Evolutionary conservation across 2,888 invertebrate species (phyloP).

Genomic region (Heteromyza rotundicornis): DNA sequence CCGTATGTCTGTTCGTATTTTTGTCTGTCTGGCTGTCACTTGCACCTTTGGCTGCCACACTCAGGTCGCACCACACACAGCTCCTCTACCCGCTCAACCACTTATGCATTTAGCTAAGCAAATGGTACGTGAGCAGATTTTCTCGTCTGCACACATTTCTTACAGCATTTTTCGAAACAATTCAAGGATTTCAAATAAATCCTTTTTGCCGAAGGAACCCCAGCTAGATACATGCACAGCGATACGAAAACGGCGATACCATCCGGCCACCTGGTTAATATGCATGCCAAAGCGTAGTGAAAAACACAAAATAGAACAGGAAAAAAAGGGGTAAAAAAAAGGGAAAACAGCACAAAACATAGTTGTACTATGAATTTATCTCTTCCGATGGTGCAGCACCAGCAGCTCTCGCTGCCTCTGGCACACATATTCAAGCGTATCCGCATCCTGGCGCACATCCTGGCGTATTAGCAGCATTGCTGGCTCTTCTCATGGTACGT

Average conservation of each 20-base stretch:
- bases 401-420: background rate
- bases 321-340: no score
- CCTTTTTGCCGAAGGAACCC: background rate
- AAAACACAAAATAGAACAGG: slow-evolving; percentile 2
- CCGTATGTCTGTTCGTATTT: no score
- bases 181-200: slow-evolving; percentile 6
- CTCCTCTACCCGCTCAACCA: no score
- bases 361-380: background rate
- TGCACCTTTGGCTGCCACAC: no score
- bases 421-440: background rate
- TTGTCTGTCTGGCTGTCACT: no score
- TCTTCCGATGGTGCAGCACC: background rate
- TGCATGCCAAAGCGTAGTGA: slow-evolving; percentile 31
- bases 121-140: background rate
- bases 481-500: slow-evolving; percentile 23
- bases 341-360: background rate
- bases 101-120: slow-evolving; percentile 4
- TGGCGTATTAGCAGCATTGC: slow-evolving; percentile 5
- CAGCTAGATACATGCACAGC: background rate
- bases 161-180: background rate
- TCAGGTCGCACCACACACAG: no score
- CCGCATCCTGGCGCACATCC: background rate
- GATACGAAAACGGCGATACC: background rate
- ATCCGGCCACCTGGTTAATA: slow-evolving; percentile 33
- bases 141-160: background rate